Conservation (phyloP, 2,113 vertebrate species). For the Ciconia stormi region DNA sequence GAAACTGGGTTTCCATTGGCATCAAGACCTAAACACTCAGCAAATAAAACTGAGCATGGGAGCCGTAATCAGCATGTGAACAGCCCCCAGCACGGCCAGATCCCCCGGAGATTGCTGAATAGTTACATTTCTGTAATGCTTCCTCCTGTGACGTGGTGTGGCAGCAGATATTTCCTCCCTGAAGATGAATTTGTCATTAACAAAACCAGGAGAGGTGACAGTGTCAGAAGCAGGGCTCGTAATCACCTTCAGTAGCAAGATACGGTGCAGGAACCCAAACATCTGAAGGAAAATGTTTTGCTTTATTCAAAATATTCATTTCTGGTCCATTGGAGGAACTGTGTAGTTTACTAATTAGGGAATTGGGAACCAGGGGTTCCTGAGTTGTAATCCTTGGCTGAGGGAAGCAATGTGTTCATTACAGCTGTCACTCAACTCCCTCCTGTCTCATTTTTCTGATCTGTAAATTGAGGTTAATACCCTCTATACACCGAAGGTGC, state of each 20-base stretch:
- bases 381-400: not conserved
- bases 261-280: not conserved
- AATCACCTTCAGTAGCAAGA: not conserved
- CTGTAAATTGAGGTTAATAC: conserved; percentile 41
- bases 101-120: not conserved
- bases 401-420: conserved; percentile 2
- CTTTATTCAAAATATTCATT: not conserved
- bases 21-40: not conserved
- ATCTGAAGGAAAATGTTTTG: conserved; percentile 2
- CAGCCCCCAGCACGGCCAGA: not conserved
- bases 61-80: not conserved
- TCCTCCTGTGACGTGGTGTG: not conserved
- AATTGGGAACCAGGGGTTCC: not conserved
- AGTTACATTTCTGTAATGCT: conserved; percentile 24
- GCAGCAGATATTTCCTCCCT: conserved; percentile 23
- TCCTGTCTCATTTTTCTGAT: conserved; percentile 19
- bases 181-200: not conserved
- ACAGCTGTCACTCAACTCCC: conserved; percentile 45
- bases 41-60: conserved; percentile 20
- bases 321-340: not conserved
- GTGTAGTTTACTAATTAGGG: conserved; percentile 9
- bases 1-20: conserved; percentile 34
- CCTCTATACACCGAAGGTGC: not conserved
- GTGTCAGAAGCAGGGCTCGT: not conserved
- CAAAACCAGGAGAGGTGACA: not conserved